Evolutionary conservation across 1,140 invertebrate genomes (phyloP).

Genomic region (Lysiphlebus fabarum): DNA sequence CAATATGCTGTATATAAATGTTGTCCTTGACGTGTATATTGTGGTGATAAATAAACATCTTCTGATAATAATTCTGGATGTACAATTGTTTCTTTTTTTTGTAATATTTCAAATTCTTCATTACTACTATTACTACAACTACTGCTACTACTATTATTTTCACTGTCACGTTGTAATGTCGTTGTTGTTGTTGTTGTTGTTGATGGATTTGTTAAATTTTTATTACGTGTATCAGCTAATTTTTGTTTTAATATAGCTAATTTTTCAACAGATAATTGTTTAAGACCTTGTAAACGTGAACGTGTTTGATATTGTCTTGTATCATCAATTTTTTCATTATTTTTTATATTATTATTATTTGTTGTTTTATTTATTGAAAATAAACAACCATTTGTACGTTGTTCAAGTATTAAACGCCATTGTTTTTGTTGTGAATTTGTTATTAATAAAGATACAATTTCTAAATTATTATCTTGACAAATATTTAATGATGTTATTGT

Average conservation of each 20-base stretch:
- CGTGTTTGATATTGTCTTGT: constrained; percentile 52
- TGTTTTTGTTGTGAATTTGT: constrained; percentile 63
- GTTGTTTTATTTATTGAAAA: constrained; percentile 56
- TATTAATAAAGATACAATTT: constrained; percentile 67
- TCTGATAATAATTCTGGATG: constrained; percentile 39
- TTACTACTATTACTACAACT: constrained; percentile 36
- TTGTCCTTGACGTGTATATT: constrained; percentile 51
- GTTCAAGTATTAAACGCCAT: constrained; percentile 65
- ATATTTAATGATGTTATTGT: constrained; percentile 61
- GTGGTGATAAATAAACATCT: constrained; percentile 54
- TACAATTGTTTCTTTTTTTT: constrained; percentile 28
- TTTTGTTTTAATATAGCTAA: constrained; percentile 64
- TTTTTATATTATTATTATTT: constrained; percentile 31
- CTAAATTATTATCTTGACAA: constrained; percentile 66
- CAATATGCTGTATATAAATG: constrained; percentile 56
- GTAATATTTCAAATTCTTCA: constrained; percentile 29
- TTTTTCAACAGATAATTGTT: constrained; percentile 67
- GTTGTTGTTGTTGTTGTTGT: no score
- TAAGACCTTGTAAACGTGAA: constrained; percentile 62
- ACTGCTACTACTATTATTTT: constrained; percentile 3
- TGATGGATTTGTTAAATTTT: constrained; percentile 7
- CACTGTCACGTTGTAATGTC: no score
- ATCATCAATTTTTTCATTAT: constrained; percentile 44
- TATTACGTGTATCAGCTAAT: constrained; percentile 59
- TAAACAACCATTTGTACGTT: constrained; percentile 59